Base-by-base conservation (phyloP, 2,113 vertebrate species). In the Cettia cetti region DNA sequence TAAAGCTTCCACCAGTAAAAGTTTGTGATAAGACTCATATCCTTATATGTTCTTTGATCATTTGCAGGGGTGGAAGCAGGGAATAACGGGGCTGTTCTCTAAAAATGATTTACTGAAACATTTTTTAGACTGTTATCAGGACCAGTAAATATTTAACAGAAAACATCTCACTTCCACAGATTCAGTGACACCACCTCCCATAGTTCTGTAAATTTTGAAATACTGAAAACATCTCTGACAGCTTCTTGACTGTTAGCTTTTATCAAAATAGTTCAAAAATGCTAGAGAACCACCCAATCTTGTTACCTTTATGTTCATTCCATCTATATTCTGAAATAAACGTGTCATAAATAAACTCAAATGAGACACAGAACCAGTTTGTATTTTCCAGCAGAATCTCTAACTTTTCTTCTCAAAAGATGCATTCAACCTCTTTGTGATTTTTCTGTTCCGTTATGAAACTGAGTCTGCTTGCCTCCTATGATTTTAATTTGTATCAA, bases 251-350 rank as follows among this genome's bases (percentile, higher is more conserved):
- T 79, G 93, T 71, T 63, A 97, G 71, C 39, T 95, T 90, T 92
- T 75, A 95, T 96, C 87, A 68, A 56, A 95, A 94, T 76, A 97
- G 66, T 93, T 97, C 35, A 96, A 79, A 97, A 92, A 84, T 54
- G 63, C 42, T 57, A 63, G 31, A 57, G 9, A 89, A 30, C 33
- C 45, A 10, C 15, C 6, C 5, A 57, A 60, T 68, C 37, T 35
- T 92, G 52, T 90, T 89, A 93, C 79, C 39, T 91, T 35, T 89
- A 80, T 97, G 82, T 94, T 92, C 61, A 76, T 96, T 94, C 52
- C 44, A 69, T 47, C 60, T 57, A 49, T 95, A 85, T 94, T 80
- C 65, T 94, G 22, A 31, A 39, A 56, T 92, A 96, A 96, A 95
- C 95, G 74, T 65, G 13, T 86, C 65, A 92, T 39, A 11, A 97